Percentiles rank a stretch among this genome's conserved stretches.
phyloP scores from a whole-genome alignment of 2,797 vertebrate species.

The Sparidentex hasta region DNA sequence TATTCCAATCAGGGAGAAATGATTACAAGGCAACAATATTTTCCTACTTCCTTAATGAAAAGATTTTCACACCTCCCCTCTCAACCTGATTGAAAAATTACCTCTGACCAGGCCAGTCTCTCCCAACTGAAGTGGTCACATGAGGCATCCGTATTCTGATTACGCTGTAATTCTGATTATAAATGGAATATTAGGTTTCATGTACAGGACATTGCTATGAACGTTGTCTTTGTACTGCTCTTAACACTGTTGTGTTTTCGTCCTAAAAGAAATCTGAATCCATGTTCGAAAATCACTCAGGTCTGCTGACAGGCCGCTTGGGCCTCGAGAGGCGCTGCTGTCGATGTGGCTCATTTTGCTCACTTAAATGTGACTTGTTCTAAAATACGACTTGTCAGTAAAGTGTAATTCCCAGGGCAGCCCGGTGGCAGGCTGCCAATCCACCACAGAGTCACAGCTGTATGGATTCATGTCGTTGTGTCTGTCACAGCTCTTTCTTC shows the following conservation, averaged over 20 bases:
- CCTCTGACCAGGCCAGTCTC: too few species aligned
- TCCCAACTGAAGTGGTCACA: too few species aligned
- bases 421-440: slow-evolving; percentile 61
- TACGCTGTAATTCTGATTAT: too few species aligned
- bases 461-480: slow-evolving; percentile 25
- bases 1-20: too few species aligned
- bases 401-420: slow-evolving; percentile 57
- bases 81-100: too few species aligned
- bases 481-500: slow-evolving; percentile 50
- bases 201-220: too few species aligned
- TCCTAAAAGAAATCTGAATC: slow-evolving; percentile 20
- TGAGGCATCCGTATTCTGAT: too few species aligned
- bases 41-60: too few species aligned
- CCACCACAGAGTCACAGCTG: slow-evolving; percentile 49
- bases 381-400: slow-evolving; percentile 62
- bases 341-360: slow-evolving; percentile 50
- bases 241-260: not conserved
- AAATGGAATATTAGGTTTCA: too few species aligned
- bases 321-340: slow-evolving; percentile 23
- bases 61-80: too few species aligned
- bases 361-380: slow-evolving; percentile 46
- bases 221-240: not conserved
- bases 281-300: slow-evolving; percentile 25
- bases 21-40: too few species aligned
- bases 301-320: slow-evolving; percentile 25